Evolutionary conservation across 2,797 vertebrate species (phyloP), one percentile per base, ranked within the genome.

Genomic region (Muscicapa striata): DNA sequence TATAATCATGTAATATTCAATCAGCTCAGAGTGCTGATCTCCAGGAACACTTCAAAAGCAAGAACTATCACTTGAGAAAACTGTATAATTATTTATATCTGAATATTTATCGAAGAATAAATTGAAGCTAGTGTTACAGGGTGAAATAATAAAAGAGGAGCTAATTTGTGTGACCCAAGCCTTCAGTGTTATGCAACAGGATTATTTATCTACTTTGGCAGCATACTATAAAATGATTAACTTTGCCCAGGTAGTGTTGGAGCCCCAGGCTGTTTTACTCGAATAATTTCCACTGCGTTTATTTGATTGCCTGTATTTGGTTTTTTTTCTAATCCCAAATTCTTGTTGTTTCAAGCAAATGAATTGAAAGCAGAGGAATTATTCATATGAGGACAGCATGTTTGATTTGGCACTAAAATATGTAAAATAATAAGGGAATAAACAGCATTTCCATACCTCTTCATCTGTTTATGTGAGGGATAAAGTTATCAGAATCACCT

Each of bases 261-360:
- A 87, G 49, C 46, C 66, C 72, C 48, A 68, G 72, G 59, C 90
- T 88, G 38, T 86, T 95, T 84, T 63, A 72, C 51, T 76, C 21
- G 4, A 63, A 64, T 79, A 64, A 43, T 78, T 94, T 94, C 69
- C 52, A 51, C 59, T 82, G 45, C 2, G 4, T 90, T 92, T 93
- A 34, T 90, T 92, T 73, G 41, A 79, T 77, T 85, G 45, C 58
- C 69, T 52, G 8, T 68, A 48, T 97, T 89, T 95, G 62, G 11
- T 10, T 87, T 84, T 66, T 85, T 75, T 90, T 26, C 55, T 95
- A 91, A 94, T 89, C 68, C 68, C 32, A 90, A 87, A 91, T 88
- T 88, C 30, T 59, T 87, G 66, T 96, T 92, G 63, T 84, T 58
- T 92, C 81, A 96, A 84, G 76, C 79, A 93, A 92, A 95, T 88